Evolutionary conservation across 2,888 invertebrate genomes (phyloP), one percentile per base, ranked within the genome.

Genomic region (Diarsia brunnea): DNA sequence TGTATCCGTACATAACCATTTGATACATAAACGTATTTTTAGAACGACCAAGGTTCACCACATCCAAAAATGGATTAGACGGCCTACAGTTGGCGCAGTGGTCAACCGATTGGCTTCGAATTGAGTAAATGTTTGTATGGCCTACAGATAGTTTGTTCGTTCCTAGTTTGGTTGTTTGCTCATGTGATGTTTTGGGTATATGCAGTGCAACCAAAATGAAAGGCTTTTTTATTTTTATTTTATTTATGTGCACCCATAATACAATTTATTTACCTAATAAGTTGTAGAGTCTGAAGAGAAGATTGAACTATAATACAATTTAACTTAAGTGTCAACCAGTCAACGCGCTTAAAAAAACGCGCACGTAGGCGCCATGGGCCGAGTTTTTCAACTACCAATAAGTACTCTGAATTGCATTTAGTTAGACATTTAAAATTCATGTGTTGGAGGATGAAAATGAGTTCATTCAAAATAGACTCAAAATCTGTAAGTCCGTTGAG

Each of bases 71-170:
- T 72, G 51, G 45, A 47, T 63, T 38, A 38, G n/a, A 63, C n/a
- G 27, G 27, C 27, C 21, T 11, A 5, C 47, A 19, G 16, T 38
- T 55, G 45, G 24, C 0, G 24, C 14, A 19, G 12, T 45, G 70
- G 60, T 61, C 31, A 61, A 60, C 24, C 60, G 24, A 43, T 51
- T 70, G 51, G 73, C 51, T 79, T 79, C 19, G 24, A 38, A 61
- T 51, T 38, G n/a, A 55, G 27, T 63, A 43, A 77, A 55, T 55
- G 55, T 77, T 77, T 55, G 81, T 49, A 21, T 55, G 43, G 73
- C 55, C 11, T 49, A 27, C 51, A 53, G 38, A 81, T 19, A 81
- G 14, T 31, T 27, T n/a, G 43, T 31, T 27, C 19, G 16, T 58
- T 65, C 7, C 49, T 74, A n/a, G 24, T 60, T 43, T 47, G 14